Conservation (phyloP, 2,888 invertebrate species). For the Nemurella pictetii region DNA sequence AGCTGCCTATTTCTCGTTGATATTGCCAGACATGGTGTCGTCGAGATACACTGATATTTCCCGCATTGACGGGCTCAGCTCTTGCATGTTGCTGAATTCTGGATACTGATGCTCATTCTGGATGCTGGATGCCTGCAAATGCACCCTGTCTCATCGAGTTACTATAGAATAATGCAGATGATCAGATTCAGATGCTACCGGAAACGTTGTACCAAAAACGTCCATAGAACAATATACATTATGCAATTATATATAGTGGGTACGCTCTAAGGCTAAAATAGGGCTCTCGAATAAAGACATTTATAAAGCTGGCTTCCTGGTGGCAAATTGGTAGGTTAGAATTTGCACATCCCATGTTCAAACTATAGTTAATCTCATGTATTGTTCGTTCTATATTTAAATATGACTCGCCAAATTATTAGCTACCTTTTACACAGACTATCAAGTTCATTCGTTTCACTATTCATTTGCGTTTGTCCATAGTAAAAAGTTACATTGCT, state of each 20-base stretch:
- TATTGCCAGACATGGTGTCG: too few species aligned
- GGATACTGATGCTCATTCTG: too few species aligned
- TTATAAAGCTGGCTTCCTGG: neutral
- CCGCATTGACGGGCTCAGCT: too few species aligned
- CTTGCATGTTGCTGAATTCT: too few species aligned
- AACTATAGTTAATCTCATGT: neutral
- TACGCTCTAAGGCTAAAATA: too few species aligned
- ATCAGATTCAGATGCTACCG: neutral
- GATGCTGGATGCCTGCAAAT: too few species aligned
- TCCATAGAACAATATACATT: neutral
- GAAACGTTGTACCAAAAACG: neutral
- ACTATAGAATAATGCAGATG: neutral
- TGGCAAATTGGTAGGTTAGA: neutral
- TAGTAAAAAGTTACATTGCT: neutral
- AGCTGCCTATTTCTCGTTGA: too few species aligned
- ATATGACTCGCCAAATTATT: neutral
- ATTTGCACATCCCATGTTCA: neutral
- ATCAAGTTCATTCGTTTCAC: neutral
- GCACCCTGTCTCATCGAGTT: too few species aligned
- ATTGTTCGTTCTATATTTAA: neutral
- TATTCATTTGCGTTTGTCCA: neutral
- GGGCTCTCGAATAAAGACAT: too few species aligned
- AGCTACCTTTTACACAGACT: neutral
- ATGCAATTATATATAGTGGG: neutral
- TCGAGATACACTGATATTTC: too few species aligned